Evolutionary conservation across 2,797 vertebrate species (phyloP), one percentile per base, ranked within the genome.

Genomic region (Rhinatrema bivittatum): DNA sequence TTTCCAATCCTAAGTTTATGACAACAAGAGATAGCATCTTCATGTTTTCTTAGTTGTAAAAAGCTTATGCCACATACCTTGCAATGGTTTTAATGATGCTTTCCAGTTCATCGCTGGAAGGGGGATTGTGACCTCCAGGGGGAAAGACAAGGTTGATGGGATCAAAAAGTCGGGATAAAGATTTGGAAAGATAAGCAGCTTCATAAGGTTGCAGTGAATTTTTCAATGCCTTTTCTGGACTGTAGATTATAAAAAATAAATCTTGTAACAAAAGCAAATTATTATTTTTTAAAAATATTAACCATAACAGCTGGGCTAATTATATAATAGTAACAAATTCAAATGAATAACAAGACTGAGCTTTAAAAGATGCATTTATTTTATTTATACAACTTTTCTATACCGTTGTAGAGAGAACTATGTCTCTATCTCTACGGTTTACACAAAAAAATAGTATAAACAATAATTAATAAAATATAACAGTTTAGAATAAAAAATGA

Each of bases 141-240:
- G 95, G 95, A 32, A 99, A 97, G 39, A 97, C 92, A 2, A 99
- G 87, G 68, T 99, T 99, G 81, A 99, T 96, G 14, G 94, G 96
- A 57, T 99, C 96, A 38, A 98, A 98, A 21, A 99, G 89, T 7
- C 96, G 87, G 9, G 96, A 99, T 22, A 99, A 81, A 4, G 94
- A 98, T 72, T 95, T 97, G 55, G 94, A 96, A 13, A 98, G 81
- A 67, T 99, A 99, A n/a, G 94, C 93, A 9, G 91, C 87, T 73
- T 98, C 93, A 16, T 91, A 99, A 0, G 80, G 78, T 73, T 90
- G 90, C 19, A 99, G 78, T 3, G 91, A 95, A 50, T 78, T 81
- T 73, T 97, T 98, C 60, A 99, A 79, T 24, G 88, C 87, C 46
- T 88, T 93, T 74, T 98, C 94, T 46, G 90, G 90, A 62, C 94